phyloP scores from a whole-genome alignment of 2,797 vertebrate species.

The Aythya fuligula region DNA sequence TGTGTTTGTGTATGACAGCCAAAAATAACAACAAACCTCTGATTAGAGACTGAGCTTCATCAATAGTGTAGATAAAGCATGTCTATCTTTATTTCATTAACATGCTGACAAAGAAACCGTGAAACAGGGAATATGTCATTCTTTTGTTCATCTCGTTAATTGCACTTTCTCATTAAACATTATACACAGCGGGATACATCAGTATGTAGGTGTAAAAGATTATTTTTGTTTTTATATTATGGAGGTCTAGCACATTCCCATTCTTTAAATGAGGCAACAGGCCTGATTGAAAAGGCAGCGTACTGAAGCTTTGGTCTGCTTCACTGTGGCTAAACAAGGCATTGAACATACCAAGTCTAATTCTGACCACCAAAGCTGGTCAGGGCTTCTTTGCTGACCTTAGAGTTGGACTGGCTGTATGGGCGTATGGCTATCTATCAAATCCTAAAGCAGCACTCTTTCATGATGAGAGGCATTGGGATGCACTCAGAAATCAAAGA shows the following conservation, averaged over 20 bases:
- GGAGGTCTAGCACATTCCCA: not conserved
- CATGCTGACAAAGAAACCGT: not conserved
- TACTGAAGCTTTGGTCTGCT: not conserved
- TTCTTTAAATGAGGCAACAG: not conserved
- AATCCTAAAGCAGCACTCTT: not conserved
- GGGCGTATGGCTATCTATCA: not conserved
- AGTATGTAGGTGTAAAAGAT: not conserved
- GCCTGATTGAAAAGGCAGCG: not conserved
- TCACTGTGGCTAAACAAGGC: not conserved
- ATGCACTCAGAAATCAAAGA: not conserved
- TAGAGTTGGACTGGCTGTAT: not conserved
- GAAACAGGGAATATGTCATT: not conserved
- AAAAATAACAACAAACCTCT: slow-evolving; percentile 1
- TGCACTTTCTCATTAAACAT: not conserved
- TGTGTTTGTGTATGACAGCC: not conserved
- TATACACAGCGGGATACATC: not conserved
- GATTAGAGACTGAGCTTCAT: not conserved
- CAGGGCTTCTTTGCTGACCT: not conserved
- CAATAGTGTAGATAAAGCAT: not conserved
- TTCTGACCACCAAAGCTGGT: not conserved
- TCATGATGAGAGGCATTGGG: not conserved
- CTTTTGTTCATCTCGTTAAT: not conserved
- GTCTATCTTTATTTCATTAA: not conserved
- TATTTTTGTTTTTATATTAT: not conserved
- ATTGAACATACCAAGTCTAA: not conserved